Conservation (phyloP, 2,888 invertebrate genomes). For the Orchestes rusci region DNA sequence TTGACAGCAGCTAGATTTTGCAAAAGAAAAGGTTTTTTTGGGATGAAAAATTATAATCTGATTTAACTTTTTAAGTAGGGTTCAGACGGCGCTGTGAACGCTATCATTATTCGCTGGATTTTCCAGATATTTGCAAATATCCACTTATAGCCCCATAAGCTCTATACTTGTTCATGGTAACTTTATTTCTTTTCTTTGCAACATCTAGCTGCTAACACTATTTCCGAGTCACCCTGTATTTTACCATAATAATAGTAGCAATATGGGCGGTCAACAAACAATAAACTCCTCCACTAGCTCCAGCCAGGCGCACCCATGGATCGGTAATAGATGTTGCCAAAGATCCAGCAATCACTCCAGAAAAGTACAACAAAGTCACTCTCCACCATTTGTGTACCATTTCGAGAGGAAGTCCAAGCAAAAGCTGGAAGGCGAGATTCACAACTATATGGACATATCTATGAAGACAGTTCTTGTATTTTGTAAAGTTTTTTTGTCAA, state of each 20-base stretch:
- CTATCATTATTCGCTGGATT: too few species aligned
- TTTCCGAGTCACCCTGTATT: constrained; percentile 21
- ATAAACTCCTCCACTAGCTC: constrained; percentile 94
- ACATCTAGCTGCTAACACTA: neutral
- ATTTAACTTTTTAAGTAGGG: too few species aligned
- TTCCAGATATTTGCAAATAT: too few species aligned
- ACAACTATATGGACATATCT: constrained; percentile 82
- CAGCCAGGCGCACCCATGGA: constrained; percentile 75
- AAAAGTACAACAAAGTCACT: constrained; percentile 73
- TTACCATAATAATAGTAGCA: constrained; percentile 82
- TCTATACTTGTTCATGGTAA: too few species aligned
- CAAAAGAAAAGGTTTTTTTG: too few species aligned
- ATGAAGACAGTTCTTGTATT: too few species aligned
- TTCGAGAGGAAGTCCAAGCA: constrained; percentile 91
- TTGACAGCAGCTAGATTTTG: too few species aligned
- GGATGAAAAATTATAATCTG: too few species aligned
- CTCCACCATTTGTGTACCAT: constrained; percentile 97
- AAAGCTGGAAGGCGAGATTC: constrained; percentile 85
- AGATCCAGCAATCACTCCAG: constrained; percentile 80
- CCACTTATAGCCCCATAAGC: too few species aligned
- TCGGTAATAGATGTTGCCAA: constrained; percentile 75
- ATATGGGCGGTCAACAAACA: constrained; percentile 90
- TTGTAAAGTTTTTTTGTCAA: too few species aligned
- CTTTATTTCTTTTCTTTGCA: neutral
- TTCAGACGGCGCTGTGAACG: too few species aligned